Conservation (phyloP, 2,797 vertebrate species). For the Hypotaenidia philippensis region DNA sequence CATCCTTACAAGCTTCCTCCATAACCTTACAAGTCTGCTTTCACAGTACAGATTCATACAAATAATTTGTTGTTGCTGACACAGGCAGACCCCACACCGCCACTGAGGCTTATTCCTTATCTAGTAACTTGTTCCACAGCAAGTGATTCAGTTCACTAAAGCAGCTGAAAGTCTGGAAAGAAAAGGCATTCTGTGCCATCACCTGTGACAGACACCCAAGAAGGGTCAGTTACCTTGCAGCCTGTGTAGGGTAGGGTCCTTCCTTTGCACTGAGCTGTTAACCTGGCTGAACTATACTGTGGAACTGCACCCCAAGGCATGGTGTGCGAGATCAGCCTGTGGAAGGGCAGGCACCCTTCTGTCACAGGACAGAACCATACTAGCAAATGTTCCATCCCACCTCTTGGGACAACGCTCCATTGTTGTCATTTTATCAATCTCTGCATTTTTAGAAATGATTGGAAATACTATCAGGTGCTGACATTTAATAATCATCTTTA, state of each 20-base stretch:
- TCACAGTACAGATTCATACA: not conserved
- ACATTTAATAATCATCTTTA: not conserved
- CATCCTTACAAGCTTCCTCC: not conserved
- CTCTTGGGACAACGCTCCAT: not conserved
- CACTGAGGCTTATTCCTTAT: not conserved
- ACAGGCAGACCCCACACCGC: not conserved
- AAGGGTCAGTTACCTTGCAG: not conserved
- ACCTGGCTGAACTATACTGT: not conserved
- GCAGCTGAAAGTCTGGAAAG: not conserved
- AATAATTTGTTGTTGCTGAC: not conserved
- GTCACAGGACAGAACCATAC: not conserved
- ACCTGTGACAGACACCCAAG: not conserved
- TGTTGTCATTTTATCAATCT: not conserved
- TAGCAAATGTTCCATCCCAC: not conserved
- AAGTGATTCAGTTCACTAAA: not conserved
- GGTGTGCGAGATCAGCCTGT: not conserved
- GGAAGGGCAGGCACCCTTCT: not conserved
- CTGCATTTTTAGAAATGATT: not conserved
- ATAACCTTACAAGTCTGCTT: not conserved
- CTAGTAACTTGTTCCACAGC: not conserved
- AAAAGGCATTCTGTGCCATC: not conserved
- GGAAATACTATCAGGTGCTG: not conserved
- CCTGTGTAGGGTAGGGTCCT: not conserved
- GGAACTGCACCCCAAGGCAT: accelerated
- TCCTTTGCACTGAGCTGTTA: not conserved